A percentile compares a stretch with the other conserved stretches of the same genome.
phyloP scores from a whole-genome alignment of 2,888 invertebrate genomes.

The Lithophane semibrunnea region DNA sequence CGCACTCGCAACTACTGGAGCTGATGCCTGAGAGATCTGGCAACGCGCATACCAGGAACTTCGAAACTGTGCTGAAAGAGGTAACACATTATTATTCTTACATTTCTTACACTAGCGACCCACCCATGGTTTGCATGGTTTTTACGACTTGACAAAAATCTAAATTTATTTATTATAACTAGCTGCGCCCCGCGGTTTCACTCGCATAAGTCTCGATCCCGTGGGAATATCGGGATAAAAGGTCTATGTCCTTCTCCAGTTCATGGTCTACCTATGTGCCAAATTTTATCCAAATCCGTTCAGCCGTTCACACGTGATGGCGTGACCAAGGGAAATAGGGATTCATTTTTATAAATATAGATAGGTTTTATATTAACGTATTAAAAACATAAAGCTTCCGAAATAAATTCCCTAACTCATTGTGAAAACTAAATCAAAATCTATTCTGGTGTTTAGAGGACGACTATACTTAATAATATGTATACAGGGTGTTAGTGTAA shows the following conservation, averaged over 20 bases:
- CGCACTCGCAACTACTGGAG: slow-evolving; percentile 98
- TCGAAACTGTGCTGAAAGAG: slow-evolving; percentile 95
- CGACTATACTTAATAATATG: not conserved
- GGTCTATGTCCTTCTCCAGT: no score
- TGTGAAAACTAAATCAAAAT: not conserved
- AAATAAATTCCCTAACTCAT: not conserved
- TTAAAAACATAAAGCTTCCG: not conserved
- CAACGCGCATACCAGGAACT: slow-evolving; percentile 96
- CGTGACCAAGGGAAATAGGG: no score
- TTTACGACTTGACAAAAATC: not conserved
- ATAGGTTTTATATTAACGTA: no score
- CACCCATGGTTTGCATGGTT: not conserved
- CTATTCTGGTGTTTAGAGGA: not conserved
- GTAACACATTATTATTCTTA: slow-evolving; percentile 74
- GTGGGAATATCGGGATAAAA: no score
- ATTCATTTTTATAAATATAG: no score
- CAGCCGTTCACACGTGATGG: no score
- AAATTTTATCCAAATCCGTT: no score
- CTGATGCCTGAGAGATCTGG: slow-evolving; percentile 98
- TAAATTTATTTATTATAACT: not conserved
- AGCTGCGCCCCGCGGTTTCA: no score
- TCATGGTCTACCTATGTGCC: no score
- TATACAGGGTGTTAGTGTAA: no score
- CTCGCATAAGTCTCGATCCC: no score
- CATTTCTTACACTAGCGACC: not conserved